These are phyloP conservation scores for Germaria angustata DNA, from an alignment of 2,888 invertebrate species.

Conservation along the genomic window DNA sequence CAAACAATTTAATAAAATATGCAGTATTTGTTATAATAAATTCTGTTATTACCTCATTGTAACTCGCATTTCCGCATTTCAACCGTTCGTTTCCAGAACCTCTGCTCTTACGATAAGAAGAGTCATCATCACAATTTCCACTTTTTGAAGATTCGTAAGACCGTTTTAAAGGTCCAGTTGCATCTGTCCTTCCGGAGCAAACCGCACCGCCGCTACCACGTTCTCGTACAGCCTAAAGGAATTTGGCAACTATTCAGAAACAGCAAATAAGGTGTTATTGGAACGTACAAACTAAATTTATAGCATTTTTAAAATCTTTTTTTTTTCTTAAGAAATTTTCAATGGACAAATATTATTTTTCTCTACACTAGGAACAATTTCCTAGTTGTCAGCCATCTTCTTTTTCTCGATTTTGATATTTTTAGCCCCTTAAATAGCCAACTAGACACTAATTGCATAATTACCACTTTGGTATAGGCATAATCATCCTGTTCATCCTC, in stretches of 20 bases:
- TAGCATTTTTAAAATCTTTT: slow-evolving; percentile 31
- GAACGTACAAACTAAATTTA: slow-evolving; percentile 60
- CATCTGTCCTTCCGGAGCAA: slow-evolving; percentile 25
- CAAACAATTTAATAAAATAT: not conserved
- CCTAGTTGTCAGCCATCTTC: slow-evolving; percentile 65
- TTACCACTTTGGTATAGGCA: slow-evolving; percentile 76
- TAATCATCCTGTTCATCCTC: slow-evolving; percentile 86
- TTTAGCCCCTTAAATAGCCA: not conserved
- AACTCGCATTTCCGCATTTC: slow-evolving; percentile 30
- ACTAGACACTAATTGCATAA: slow-evolving; percentile 66
- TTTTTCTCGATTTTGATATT: slow-evolving; percentile 34
- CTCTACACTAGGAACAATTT: slow-evolving; percentile 55
- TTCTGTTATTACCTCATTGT: slow-evolving; percentile 66
- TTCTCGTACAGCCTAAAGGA: slow-evolving; percentile 78
- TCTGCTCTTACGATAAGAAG: slow-evolving; percentile 19
- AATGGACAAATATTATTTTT: slow-evolving; percentile 39
- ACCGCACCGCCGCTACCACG: slow-evolving; percentile 29
- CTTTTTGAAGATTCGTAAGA: slow-evolving; percentile 42
- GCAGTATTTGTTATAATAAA: not conserved
- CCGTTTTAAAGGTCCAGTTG: slow-evolving; percentile 22
- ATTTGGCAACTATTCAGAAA: slow-evolving; percentile 81
- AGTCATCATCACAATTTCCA: slow-evolving; percentile 44
- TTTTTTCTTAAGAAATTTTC: not conserved
- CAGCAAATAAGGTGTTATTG: slow-evolving; percentile 81
- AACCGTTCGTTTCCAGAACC: slow-evolving; percentile 11